A percentile compares a stretch with the other conserved stretches of the same genome.
These are phyloP conservation scores for Willowsia nigromaculata DNA, from an alignment of 2,888 invertebrate species.

Conservation along the genomic window DNA sequence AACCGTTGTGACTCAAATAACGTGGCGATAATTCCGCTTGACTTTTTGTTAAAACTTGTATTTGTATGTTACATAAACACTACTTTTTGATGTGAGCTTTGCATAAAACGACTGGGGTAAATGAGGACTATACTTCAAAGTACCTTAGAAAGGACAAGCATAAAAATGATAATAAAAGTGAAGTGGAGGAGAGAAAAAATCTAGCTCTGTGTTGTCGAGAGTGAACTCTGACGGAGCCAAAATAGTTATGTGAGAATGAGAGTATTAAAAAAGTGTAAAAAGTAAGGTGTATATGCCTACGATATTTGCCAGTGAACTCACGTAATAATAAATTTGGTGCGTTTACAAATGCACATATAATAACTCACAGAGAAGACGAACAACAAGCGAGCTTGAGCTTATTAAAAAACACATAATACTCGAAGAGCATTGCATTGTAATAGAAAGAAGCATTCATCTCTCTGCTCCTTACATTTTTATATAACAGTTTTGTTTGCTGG, in stretches of 20 bases:
- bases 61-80: background rate
- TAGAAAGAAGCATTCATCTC: constrained; percentile 1
- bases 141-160: constrained; percentile 55
- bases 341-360: constrained; percentile 31
- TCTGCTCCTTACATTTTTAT: constrained; percentile 17
- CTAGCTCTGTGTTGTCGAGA: background rate
- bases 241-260: background rate
- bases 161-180: constrained; percentile 31
- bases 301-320: constrained; percentile 12
- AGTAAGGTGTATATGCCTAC: background rate
- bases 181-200: constrained; percentile 35
- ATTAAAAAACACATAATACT: background rate
- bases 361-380: background rate
- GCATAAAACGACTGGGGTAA: constrained; percentile 1
- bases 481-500: constrained; percentile 35
- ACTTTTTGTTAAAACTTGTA: no score
- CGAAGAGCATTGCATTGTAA: background rate
- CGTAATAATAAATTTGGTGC: constrained; percentile 25
- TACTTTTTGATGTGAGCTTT: background rate
- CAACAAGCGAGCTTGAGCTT: background rate
- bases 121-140: constrained; percentile 22
- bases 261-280: constrained; percentile 2
- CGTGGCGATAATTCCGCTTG: background rate
- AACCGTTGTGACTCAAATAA: background rate
- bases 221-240: background rate